phyloP scores from a whole-genome alignment of 2,888 invertebrate genomes.

The Mesoligia furuncula region DNA sequence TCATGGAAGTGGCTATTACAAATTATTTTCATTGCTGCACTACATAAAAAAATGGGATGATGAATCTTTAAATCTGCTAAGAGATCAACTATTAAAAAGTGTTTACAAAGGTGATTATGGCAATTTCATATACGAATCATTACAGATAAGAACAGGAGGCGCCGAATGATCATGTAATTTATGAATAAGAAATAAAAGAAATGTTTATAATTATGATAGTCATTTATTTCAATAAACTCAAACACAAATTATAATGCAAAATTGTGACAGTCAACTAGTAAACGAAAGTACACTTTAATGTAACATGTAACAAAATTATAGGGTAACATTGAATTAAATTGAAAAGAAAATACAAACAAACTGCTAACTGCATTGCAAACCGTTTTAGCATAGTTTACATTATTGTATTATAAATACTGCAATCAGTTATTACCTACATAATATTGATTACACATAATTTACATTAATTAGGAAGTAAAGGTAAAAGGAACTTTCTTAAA shows the following conservation, averaged over 20 bases:
- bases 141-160: conserved; percentile 79
- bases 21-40: conserved; percentile 89
- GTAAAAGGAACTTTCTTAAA: conserved; percentile 55
- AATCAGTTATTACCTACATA: conserved; percentile 44
- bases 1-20: conserved; percentile 84
- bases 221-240: conserved; percentile 76
- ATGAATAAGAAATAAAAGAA: conserved; percentile 48
- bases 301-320: conserved; percentile 72
- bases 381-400: conserved; percentile 26
- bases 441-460: conserved; percentile 55
- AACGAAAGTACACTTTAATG: conserved; percentile 58
- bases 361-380: conserved; percentile 34
- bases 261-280: conserved; percentile 66
- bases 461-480: conserved; percentile 34
- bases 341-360: conserved; percentile 27
- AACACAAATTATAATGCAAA: conserved; percentile 70
- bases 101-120: conserved; percentile 80
- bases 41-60: conserved; percentile 87
- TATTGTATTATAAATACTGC: conserved; percentile 39
- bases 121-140: conserved; percentile 83
- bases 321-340: conserved; percentile 73
- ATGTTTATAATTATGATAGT: conserved; percentile 63
- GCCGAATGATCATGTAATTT: conserved; percentile 21
- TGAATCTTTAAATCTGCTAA: conserved; percentile 82
- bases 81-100: conserved; percentile 80